Base-by-base conservation (phyloP, 2,888 invertebrate genomes). In the Sisyra terminalis region DNA sequence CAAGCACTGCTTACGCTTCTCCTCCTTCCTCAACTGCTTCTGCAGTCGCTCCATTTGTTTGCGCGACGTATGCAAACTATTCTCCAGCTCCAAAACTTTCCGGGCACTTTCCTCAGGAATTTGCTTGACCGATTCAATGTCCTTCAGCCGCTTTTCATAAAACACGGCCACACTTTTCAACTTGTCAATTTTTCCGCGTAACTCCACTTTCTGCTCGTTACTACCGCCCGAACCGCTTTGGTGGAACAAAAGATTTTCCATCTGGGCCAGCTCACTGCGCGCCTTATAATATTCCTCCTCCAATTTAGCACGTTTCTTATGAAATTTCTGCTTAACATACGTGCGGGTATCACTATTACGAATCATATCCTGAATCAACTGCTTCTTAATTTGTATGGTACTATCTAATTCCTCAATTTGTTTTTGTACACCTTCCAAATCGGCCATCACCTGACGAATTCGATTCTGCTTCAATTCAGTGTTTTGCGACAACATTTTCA, bases 31-130 rank as follows among this genome's bases (percentile, higher is more conserved):
- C 14, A 82, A 68, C 52, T 78, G 76, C 53, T 77, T 75, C 55
- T 77, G 78, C 39, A 84, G 62, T 53, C 79, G 78, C 40, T 83
- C 82, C 54, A 84, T 70, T 55, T 83, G 77, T 53, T 80, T 80
- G 53, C 78, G 79, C 1, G 82, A 83, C 6, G 75, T 72, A 53
- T 77, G 75, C 3, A 85, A 61, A 50, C 80, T 83, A 46, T 72
- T 74, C 55, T 84, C 79, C 48, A 83, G 66, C 53, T 82, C 78
- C 51, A 75, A 69, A 7, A 83, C 71, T 54, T 80, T 81, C 54
- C 76, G 62, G 10, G 57, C 66, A 51, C 72, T 73, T 50, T 78
- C 75, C 8, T 72, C 73, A 1, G 75, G 70, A 29, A 76, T 70
- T 49, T 70, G 64, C 50, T 70, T 70, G 36, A 70, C 67, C 45